A percentile compares a stretch with the other conserved stretches of the same genome.
Evolutionary conservation across 2,113 vertebrate genomes (phyloP).

Genomic region (Chrysemys picta): DNA sequence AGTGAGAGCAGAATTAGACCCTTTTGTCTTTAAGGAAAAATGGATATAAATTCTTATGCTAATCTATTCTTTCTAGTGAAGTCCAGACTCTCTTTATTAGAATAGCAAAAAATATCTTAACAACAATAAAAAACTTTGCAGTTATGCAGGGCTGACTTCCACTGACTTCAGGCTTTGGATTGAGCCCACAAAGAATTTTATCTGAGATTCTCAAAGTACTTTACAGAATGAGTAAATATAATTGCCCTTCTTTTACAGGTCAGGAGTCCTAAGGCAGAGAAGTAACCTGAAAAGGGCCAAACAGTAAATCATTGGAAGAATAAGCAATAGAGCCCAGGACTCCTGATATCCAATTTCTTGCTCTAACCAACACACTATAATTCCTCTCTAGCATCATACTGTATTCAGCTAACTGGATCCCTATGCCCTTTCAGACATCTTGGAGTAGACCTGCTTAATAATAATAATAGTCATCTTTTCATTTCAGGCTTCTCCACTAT

Average conservation of each 20-base stretch:
- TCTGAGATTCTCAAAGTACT: background rate
- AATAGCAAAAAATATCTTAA: background rate
- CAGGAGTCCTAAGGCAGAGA: background rate
- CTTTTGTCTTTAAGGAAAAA: background rate
- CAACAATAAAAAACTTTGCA: background rate
- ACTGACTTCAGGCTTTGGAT: background rate
- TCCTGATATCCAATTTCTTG: background rate
- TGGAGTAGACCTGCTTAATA: background rate
- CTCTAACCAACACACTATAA: background rate
- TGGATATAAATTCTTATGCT: accelerated
- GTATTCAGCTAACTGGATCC: background rate
- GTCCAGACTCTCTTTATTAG: background rate
- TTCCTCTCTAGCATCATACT: background rate
- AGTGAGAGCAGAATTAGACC: background rate
- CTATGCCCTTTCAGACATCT: background rate
- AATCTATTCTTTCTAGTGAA: background rate
- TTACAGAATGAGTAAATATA: background rate
- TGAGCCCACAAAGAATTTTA: background rate
- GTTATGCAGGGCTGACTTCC: background rate
- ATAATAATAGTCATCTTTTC: background rate
- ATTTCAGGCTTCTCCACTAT: background rate
- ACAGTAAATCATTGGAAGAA: background rate
- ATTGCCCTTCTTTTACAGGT: background rate
- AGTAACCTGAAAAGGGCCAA: background rate
- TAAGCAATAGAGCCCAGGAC: background rate